phyloP scores from a whole-genome alignment of 1,140 invertebrate genomes.

The Chymomyza costata region DNA sequence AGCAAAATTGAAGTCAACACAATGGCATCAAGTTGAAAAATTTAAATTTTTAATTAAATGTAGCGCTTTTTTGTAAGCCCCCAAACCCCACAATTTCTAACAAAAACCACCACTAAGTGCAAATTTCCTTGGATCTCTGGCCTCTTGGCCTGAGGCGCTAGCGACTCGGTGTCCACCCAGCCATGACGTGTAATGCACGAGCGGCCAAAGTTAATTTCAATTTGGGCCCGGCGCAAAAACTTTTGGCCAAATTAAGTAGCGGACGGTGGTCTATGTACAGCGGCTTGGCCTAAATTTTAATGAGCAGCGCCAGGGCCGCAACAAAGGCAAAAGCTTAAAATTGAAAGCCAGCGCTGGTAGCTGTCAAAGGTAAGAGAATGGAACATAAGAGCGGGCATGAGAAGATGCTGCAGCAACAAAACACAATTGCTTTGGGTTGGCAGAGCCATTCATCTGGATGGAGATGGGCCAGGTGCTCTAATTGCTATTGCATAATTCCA shows the following conservation, averaged over 20 bases:
- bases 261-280: neutral
- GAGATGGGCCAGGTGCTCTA: conserved; percentile 38
- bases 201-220: conserved; percentile 66
- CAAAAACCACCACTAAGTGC: no score
- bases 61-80: conserved; percentile 5
- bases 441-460: no score
- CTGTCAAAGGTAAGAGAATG: neutral
- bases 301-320: conserved; percentile 57
- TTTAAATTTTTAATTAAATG: conserved; percentile 57
- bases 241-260: conserved; percentile 51
- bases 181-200: conserved; percentile 19
- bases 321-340: conserved; percentile 44
- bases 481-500: conserved; percentile 42
- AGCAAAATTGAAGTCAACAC: neutral
- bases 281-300: conserved; percentile 68
- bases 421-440: conserved; percentile 73
- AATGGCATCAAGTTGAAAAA: conserved; percentile 21
- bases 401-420: conserved; percentile 22
- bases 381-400: conserved; percentile 1
- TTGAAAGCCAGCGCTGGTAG: neutral
- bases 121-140: no score
- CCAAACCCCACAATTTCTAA: no score
- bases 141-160: no score
- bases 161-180: neutral
- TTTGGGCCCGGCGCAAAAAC: conserved; percentile 55